Conservation (phyloP, 2,113 vertebrate species). For the Corvus moneduloides region DNA sequence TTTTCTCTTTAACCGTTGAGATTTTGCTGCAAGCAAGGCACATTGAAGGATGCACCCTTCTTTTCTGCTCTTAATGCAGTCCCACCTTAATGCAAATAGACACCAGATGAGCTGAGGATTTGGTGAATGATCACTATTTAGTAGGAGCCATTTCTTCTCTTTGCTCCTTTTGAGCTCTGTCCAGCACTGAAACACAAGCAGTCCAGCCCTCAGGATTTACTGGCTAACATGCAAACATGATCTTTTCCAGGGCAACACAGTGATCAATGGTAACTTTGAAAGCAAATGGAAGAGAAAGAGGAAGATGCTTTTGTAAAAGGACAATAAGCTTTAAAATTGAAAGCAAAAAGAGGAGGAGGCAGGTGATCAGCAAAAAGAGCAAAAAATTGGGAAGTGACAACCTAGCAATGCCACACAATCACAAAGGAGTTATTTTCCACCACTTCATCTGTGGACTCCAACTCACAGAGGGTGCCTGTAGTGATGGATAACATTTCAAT, state of each 20-base stretch:
- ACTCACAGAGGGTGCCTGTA: not conserved
- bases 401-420: not conserved
- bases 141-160: not conserved
- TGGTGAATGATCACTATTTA: not conserved
- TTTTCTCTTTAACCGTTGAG: not conserved
- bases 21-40: not conserved
- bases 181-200: not conserved
- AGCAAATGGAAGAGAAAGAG: not conserved
- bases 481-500: not conserved
- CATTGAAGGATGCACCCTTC: not conserved
- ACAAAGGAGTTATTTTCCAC: not conserved
- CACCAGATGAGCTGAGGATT: not conserved
- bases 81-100: not conserved
- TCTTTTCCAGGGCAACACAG: not conserved
- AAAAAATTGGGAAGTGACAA: not conserved
- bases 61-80: not conserved
- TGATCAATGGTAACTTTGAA: not conserved
- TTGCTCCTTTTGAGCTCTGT: not conserved
- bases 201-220: not conserved
- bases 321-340: not conserved
- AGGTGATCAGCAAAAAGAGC: not conserved
- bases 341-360: not conserved
- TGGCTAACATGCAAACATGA: not conserved
- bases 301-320: not conserved
- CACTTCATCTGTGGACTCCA: not conserved